These are phyloP conservation scores for Danio tinwini DNA, from an alignment of 2,797 vertebrate genomes.

Conservation along the genomic window DNA sequence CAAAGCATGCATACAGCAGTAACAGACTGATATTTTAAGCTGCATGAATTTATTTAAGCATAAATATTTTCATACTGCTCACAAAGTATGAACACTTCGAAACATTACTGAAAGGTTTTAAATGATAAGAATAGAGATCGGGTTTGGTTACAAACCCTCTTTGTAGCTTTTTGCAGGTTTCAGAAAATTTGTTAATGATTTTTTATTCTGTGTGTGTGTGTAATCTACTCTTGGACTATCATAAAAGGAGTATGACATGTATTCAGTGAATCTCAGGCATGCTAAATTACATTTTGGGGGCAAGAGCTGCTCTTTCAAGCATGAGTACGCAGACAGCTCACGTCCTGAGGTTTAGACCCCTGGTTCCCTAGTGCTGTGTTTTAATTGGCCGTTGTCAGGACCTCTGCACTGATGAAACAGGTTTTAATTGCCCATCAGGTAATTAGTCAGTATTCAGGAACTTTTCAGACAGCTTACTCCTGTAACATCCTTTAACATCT, in stretches of 20 bases:
- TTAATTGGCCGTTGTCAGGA: constrained; percentile 47
- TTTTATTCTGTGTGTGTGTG: background rate
- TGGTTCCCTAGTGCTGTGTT: constrained; percentile 24
- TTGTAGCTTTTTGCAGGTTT: background rate
- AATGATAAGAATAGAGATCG: constrained; percentile 11
- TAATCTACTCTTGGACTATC: background rate
- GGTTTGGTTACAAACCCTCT: background rate
- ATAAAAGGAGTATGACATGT: background rate
- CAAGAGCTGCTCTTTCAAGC: background rate
- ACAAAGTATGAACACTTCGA: background rate
- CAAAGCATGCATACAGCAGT: background rate
- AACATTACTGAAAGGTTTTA: background rate
- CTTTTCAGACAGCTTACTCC: constrained; percentile 11
- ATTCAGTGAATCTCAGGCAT: background rate
- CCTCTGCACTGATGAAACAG: constrained; percentile 14
- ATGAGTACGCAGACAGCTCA: constrained; percentile 16
- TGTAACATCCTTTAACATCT: constrained; percentile 30
- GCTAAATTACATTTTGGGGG: background rate
- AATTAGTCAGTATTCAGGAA: constrained; percentile 35
- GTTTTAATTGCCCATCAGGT: constrained; percentile 44
- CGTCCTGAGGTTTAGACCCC: constrained; percentile 5
- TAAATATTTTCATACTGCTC: background rate
- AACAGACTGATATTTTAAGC: background rate
- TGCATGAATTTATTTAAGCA: background rate
- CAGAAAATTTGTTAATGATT: background rate